Conservation (phyloP, 2,113 vertebrate genomes). For the Riparia riparia region DNA sequence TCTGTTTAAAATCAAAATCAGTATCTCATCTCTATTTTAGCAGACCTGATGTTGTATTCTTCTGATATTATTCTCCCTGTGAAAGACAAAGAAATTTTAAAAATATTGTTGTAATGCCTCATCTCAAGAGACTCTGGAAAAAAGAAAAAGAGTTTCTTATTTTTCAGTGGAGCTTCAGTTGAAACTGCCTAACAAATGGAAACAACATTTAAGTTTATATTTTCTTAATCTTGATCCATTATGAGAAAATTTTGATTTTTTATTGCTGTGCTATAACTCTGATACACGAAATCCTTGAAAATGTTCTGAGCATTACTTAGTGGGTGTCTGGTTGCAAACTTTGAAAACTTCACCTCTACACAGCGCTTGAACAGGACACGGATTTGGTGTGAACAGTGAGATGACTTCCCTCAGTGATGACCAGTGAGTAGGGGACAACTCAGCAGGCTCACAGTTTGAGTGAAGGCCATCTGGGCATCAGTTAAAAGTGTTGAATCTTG, state of each 20-base stretch:
- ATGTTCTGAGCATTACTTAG: neutral
- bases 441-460: neutral
- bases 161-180: neutral
- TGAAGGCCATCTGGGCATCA: neutral
- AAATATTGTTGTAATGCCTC: neutral
- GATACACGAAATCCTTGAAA: neutral
- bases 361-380: neutral
- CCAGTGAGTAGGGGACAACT: neutral
- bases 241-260: neutral
- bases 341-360: neutral
- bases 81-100: neutral
- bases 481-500: neutral
- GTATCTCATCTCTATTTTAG: neutral
- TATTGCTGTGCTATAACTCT: neutral
- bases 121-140: neutral
- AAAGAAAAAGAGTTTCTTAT: neutral
- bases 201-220: neutral
- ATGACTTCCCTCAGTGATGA: accelerated
- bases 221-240: neutral
- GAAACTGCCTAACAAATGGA: neutral
- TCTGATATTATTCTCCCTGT: neutral
- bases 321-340: neutral
- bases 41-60: neutral
- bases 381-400: neutral
- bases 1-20: neutral